Conservation (phyloP, 2,888 invertebrate genomes). For the Dynastes tityus region DNA sequence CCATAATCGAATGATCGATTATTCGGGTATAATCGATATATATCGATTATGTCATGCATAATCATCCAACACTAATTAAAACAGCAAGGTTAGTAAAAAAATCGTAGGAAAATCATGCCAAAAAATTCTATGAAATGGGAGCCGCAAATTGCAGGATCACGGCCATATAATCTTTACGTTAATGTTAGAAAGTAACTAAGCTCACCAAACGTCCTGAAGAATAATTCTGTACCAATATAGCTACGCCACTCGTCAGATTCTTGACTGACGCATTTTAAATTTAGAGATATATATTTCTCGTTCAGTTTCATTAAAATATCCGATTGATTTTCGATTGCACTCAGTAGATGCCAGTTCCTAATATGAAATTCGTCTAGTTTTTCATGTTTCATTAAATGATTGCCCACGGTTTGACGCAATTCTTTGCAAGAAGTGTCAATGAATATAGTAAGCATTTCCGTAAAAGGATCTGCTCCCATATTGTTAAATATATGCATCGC, state of each 20-base stretch:
- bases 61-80: no score
- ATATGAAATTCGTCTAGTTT: constrained; percentile 65
- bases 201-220: constrained; percentile 76
- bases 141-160: no score
- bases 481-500: constrained; percentile 78
- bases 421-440: constrained; percentile 74
- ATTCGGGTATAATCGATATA: no score
- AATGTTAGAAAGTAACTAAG: constrained; percentile 36
- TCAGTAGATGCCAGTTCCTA: constrained; percentile 70
- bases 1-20: no score
- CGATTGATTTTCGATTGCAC: constrained; percentile 53
- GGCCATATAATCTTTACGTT: no score
- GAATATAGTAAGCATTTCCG: constrained; percentile 75
- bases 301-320: constrained; percentile 35
- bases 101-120: no score
- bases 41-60: no score
- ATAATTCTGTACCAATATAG: constrained; percentile 74
- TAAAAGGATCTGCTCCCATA: constrained; percentile 75
- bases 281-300: constrained; percentile 38
- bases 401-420: constrained; percentile 79
- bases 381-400: constrained; percentile 75
- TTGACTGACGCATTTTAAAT: constrained; percentile 47
- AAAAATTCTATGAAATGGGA: no score
- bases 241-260: constrained; percentile 72
- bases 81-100: no score